phyloP scores from a whole-genome alignment of 2,797 vertebrate genomes.

The Potorous gilbertii region DNA sequence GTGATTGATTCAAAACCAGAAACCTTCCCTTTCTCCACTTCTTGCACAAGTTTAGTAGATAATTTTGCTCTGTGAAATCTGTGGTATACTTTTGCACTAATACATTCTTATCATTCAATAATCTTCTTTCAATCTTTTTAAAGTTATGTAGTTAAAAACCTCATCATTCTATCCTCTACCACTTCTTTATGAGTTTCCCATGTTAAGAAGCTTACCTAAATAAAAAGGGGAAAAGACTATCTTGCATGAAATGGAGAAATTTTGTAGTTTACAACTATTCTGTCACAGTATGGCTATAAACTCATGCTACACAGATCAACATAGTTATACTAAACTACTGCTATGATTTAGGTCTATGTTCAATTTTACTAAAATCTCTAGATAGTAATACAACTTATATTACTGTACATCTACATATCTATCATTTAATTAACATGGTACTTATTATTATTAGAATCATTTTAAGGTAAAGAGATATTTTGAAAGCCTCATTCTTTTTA shows the following conservation, averaged over 20 bases:
- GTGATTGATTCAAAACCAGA: constrained; percentile 82
- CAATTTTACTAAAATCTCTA: background rate
- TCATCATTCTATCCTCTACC: background rate
- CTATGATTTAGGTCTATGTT: constrained; percentile 1
- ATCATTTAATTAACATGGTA: background rate
- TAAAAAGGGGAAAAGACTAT: constrained; percentile 1
- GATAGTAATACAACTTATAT: background rate
- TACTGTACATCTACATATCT: background rate
- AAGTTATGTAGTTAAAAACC: background rate
- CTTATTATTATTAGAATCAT: background rate
- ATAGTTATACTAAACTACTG: background rate
- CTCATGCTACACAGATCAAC: background rate
- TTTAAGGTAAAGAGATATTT: background rate
- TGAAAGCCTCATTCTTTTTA: background rate
- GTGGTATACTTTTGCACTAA: constrained; percentile 47
- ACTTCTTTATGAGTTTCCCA: background rate
- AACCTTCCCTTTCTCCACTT: constrained; percentile 26
- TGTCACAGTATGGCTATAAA: background rate
- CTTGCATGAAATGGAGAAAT: background rate
- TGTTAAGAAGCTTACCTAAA: background rate
- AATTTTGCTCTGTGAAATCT: constrained; percentile 26
- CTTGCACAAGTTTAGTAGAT: background rate
- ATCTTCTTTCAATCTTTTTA: constrained; percentile 1
- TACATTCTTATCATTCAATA: background rate
- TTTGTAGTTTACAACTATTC: background rate